Evolutionary conservation across 2,797 vertebrate species (phyloP).

Genomic region (Cryptoprocta ferox): DNA sequence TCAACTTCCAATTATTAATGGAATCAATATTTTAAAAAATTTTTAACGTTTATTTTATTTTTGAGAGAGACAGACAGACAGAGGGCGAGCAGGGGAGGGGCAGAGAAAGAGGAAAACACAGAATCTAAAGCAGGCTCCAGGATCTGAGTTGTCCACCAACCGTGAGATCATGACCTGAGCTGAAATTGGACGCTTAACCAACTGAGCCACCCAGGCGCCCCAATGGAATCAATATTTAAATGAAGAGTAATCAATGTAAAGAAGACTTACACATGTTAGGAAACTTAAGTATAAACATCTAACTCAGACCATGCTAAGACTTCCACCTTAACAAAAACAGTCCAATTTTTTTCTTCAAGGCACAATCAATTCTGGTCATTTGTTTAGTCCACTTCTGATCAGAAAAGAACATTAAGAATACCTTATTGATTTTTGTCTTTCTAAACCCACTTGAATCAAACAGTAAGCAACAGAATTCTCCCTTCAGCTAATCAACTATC

Average conservation of each 20-base stretch:
- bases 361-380: background rate
- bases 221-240: background rate
- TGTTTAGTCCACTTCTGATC: background rate
- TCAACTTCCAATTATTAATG: background rate
- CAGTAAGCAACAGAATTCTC: background rate
- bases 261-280: background rate
- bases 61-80: no score
- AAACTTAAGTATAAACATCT: background rate
- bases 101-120: no score
- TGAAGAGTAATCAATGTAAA: background rate
- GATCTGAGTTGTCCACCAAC: no score
- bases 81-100: no score
- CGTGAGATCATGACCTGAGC: no score
- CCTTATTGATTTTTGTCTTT: constrained; percentile 1
- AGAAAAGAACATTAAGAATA: background rate
- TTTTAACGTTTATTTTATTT: no score
- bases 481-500: background rate
- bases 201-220: no score
- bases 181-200: no score
- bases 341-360: background rate
- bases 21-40: background rate
- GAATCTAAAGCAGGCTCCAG: no score
- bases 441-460: background rate
- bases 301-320: background rate
- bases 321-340: background rate